Base-by-base conservation (phyloP, 2,888 invertebrate species). In the Oithona nana region DNA sequence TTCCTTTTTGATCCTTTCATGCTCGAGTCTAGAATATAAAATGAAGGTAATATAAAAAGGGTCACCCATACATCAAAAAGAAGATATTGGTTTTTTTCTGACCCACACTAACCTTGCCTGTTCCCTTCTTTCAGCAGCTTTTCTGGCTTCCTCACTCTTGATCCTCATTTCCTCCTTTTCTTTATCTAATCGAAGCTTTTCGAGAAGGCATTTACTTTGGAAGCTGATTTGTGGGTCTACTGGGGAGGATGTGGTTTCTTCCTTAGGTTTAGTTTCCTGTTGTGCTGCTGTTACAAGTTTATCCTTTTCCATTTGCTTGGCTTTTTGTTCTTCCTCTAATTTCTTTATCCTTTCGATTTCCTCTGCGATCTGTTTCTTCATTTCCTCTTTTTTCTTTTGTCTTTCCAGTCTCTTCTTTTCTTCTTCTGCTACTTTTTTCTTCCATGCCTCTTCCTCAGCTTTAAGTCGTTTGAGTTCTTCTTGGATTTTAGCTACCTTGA, bases 1-100 rank as follows among this genome's bases (percentile, higher is more conserved):
- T 54, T 61, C 54, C 30, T 52, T 51, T 30, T 54, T 50, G 4
- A 20, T 20, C 54, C 30, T 61, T 28, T 59, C 28, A 49, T 48
- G 49, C 49, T 59, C 39, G 6, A 11, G 6, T 39, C n/a, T n/a
- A n/a, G n/a, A n/a, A n/a, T n/a, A n/a, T n/a, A n/a, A n/a, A n/a
- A n/a, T n/a, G n/a, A n/a, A n/a, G n/a, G n/a, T n/a, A n/a, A n/a
- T n/a, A n/a, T n/a, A n/a, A n/a, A n/a, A n/a, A n/a, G n/a, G n/a
- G n/a, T n/a, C n/a, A n/a, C n/a, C n/a, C n/a, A n/a, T n/a, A n/a
- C n/a, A n/a, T n/a, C n/a, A n/a, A n/a, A n/a, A n/a, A n/a, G n/a
- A n/a, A n/a, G n/a, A n/a, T n/a, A n/a, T n/a, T n/a, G n/a, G n/a
- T n/a, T n/a, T n/a, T n/a, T n/a, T n/a, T n/a, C n/a, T n/a, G n/a